A percentile compares a stretch with the other conserved stretches of the same genome.
Evolutionary conservation across 2,113 vertebrate species (phyloP).

Genomic region (Bufo gargarizans): DNA sequence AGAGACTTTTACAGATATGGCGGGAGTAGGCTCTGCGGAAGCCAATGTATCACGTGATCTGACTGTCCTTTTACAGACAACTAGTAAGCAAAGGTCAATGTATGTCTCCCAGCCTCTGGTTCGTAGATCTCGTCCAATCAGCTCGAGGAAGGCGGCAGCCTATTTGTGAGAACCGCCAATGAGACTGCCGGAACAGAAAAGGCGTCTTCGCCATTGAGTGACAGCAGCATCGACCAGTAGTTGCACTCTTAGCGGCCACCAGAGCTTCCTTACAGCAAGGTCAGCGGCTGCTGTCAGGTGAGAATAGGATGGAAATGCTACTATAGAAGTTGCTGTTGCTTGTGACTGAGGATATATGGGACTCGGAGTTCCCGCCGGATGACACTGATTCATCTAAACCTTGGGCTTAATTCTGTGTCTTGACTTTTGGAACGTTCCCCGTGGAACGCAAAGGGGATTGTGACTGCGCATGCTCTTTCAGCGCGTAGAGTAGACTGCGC

Average conservation of each 20-base stretch:
- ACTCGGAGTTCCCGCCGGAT: neutral
- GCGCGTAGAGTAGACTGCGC: neutral
- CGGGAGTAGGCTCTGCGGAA: too few species aligned
- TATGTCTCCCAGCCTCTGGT: neutral
- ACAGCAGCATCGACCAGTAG: neutral
- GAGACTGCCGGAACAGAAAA: neutral
- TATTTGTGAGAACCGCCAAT: neutral
- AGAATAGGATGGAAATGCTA: neutral
- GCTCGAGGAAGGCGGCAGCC: neutral
- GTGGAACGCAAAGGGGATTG: neutral
- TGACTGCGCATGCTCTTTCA: neutral
- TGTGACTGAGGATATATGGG: neutral
- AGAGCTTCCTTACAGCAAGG: neutral
- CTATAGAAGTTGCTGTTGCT: neutral
- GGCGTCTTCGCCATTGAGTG: neutral
- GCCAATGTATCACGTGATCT: too few species aligned
- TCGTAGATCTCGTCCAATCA: neutral
- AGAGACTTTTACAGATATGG: too few species aligned
- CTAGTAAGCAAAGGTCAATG: neutral
- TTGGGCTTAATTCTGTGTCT: neutral
- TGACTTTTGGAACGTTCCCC: neutral
- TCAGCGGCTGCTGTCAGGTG: constrained; percentile 31
- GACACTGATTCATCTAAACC: neutral
- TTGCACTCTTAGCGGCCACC: neutral
- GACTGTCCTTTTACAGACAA: neutral